phyloP scores from a whole-genome alignment of 2,113 vertebrate species.

The Ellobius talpinus region DNA sequence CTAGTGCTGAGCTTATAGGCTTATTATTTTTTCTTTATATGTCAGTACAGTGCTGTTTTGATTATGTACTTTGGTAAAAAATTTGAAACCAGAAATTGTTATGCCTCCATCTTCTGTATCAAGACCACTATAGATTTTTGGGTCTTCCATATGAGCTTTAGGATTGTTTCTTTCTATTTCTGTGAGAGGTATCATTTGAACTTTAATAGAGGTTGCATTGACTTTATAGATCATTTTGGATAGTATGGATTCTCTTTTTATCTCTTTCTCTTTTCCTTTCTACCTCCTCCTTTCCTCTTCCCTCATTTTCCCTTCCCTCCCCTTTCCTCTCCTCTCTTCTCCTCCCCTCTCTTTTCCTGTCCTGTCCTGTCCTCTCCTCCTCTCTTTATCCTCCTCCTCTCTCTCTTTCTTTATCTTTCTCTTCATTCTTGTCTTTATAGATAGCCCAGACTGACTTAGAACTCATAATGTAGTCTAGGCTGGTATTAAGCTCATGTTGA shows the following conservation, averaged over 20 bases:
- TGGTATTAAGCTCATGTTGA: neutral
- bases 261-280: neutral
- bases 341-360: too few species aligned
- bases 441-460: neutral
- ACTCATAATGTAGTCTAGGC: neutral
- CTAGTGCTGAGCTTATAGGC: neutral
- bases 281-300: neutral
- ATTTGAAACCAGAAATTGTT: neutral
- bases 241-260: neutral
- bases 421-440: neutral
- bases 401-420: neutral
- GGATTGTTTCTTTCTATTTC: neutral
- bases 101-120: neutral
- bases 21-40: neutral
- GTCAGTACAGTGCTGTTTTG: neutral
- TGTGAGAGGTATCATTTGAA: neutral
- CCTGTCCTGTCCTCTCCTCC: too few species aligned
- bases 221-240: neutral
- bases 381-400: accelerated
- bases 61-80: neutral
- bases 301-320: neutral
- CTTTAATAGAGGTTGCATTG: neutral
- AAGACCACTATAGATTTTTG: neutral
- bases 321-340: neutral
- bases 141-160: neutral